Conservation (phyloP, 2,113 vertebrate species). For the Labrus mixtus region DNA sequence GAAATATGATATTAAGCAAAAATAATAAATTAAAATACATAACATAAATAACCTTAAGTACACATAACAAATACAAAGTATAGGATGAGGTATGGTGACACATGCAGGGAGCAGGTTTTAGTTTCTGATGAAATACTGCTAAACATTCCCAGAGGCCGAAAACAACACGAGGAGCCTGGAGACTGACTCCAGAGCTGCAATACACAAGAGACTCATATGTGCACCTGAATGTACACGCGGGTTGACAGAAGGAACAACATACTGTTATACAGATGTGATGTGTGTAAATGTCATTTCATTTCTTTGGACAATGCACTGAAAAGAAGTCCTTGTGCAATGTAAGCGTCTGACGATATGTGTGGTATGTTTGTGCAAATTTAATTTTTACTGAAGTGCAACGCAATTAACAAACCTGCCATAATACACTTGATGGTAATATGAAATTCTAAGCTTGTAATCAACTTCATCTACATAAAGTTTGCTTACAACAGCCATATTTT, state of each 20-base stretch:
- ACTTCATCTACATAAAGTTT: no score
- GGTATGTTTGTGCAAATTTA: no score
- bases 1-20: no score
- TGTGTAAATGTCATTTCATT: background rate
- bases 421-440: no score
- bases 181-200: conserved; percentile 54
- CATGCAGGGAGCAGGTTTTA: conserved; percentile 24
- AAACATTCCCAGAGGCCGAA: conserved; percentile 60
- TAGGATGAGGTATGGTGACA: conserved; percentile 56
- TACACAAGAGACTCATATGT: conserved; percentile 33
- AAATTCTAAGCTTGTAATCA: no score
- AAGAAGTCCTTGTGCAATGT: background rate
- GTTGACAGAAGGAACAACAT: conserved; percentile 14
- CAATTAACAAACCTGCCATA: no score
- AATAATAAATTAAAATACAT: no score
- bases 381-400: no score
- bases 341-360: background rate
- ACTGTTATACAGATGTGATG: background rate
- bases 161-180: conserved; percentile 53
- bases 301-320: background rate
- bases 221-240: background rate
- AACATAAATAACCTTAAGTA: no score
- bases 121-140: conserved; percentile 73
- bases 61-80: background rate
- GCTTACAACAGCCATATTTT: no score